Evolutionary conservation across 2,888 invertebrate genomes (phyloP).

Genomic region (Lasioglossum lativentre): DNA sequence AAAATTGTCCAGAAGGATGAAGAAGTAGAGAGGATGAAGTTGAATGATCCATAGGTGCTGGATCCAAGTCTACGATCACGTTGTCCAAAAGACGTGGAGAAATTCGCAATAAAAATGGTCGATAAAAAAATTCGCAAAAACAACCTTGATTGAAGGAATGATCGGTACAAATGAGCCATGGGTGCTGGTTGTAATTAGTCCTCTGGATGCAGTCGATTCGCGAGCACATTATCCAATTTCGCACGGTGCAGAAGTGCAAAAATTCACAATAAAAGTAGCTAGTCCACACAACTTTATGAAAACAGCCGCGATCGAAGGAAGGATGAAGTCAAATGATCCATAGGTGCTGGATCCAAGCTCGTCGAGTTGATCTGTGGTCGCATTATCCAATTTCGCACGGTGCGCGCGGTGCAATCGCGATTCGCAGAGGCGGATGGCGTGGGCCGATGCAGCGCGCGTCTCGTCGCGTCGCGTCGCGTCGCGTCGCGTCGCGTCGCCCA

Average conservation of each 20-base stretch:
- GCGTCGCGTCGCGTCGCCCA: slow-evolving; percentile 31
- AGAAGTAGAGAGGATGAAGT: neutral
- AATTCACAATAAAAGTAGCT: neutral
- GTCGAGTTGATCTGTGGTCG: slow-evolving; percentile 16
- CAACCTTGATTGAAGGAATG: neutral
- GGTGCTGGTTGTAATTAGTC: neutral
- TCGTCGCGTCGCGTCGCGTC: neutral
- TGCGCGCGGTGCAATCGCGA: slow-evolving; percentile 64
- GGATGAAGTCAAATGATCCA: neutral
- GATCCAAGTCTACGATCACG: neutral
- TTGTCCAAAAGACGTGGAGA: neutral
- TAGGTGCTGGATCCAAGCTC: neutral
- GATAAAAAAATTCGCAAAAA: neutral
- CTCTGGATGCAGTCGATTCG: neutral
- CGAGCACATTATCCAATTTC: neutral
- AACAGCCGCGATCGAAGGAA: neutral
- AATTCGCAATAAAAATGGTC: neutral
- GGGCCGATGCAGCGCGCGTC: slow-evolving; percentile 60
- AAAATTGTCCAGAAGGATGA: no score
- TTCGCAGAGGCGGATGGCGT: slow-evolving; percentile 79
- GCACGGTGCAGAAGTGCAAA: neutral
- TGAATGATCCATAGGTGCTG: neutral
- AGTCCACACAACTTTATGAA: neutral
- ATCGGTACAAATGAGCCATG: neutral
- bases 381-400: slow-evolving; percentile 76